phyloP scores from a whole-genome alignment of 2,113 vertebrate species.

The Willisornis vidua region DNA sequence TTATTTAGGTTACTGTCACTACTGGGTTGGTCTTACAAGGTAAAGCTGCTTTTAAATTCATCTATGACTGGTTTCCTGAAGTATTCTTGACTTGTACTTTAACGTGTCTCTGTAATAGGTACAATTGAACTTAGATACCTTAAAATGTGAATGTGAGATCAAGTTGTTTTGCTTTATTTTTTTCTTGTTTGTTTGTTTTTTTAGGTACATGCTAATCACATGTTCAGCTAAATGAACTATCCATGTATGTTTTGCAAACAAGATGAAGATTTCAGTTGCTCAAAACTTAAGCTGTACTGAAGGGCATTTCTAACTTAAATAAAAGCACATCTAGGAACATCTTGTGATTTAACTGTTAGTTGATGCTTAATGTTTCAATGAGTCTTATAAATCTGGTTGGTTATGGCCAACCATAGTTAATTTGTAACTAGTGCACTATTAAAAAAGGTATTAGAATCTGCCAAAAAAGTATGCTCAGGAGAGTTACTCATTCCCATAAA shows the following conservation, averaged over 20 bases:
- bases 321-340: not conserved
- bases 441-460: slow-evolving; percentile 33
- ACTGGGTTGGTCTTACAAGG: not conserved
- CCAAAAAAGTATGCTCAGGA: slow-evolving; percentile 30
- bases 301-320: not conserved
- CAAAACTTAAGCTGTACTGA: not conserved
- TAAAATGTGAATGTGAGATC: not conserved
- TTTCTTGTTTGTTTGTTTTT: not conserved
- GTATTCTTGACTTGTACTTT: not conserved
- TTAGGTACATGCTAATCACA: not conserved
- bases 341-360: not conserved
- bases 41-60: not conserved
- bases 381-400: slow-evolving; percentile 21
- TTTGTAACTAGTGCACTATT: not conserved
- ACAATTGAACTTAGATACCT: not conserved
- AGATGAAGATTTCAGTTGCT: not conserved
- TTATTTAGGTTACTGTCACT: not conserved
- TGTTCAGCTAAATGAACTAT: not conserved
- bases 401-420: slow-evolving; percentile 10
- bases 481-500: slow-evolving; percentile 50
- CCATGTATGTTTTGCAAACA: not conserved
- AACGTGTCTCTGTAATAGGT: not conserved
- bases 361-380: not conserved
- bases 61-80: not conserved
- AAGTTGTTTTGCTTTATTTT: fast-evolving